These are phyloP conservation scores for Zaprionus taronus DNA, from an alignment of 1,140 invertebrate genomes.

Conservation along the genomic window DNA sequence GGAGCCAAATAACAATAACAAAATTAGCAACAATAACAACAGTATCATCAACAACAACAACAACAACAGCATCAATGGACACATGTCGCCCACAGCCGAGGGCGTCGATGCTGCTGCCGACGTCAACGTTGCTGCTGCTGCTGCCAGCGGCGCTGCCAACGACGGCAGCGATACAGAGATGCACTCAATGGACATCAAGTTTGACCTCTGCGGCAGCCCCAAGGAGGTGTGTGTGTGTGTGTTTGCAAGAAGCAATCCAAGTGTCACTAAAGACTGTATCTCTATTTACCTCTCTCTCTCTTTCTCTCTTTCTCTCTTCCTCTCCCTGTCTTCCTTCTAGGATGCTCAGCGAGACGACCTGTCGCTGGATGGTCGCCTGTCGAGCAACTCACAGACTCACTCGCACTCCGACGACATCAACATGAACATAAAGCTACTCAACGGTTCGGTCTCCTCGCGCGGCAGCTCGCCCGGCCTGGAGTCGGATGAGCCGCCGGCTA, in stretches of 20 bases:
- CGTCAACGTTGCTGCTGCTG: conserved; percentile 8
- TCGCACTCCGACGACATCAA: conserved; percentile 75
- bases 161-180: conserved; percentile 68
- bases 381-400: conserved; percentile 72
- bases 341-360: conserved; percentile 73
- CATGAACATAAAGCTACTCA: conserved; percentile 74
- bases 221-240: conserved; percentile 65
- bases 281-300: neutral
- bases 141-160: conserved; percentile 17
- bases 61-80: conserved; percentile 46
- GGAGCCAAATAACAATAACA: conserved; percentile 79
- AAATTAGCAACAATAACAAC: conserved; percentile 73
- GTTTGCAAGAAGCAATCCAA: neutral
- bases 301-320: conserved; percentile 2
- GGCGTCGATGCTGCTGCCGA: conserved; percentile 15
- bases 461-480: conserved; percentile 78
- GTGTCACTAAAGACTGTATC: neutral
- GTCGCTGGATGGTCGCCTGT: conserved; percentile 74
- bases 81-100: conserved; percentile 23
- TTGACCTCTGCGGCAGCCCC: conserved; percentile 71
- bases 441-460: conserved; percentile 78
- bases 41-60: conserved; percentile 32
- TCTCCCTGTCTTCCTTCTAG: conserved; percentile 39
- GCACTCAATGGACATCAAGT: conserved; percentile 77
- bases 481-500: conserved; percentile 66